Evolutionary conservation across 2,113 vertebrate species (phyloP).

Genomic region (Orientallactaga bullata): DNA sequence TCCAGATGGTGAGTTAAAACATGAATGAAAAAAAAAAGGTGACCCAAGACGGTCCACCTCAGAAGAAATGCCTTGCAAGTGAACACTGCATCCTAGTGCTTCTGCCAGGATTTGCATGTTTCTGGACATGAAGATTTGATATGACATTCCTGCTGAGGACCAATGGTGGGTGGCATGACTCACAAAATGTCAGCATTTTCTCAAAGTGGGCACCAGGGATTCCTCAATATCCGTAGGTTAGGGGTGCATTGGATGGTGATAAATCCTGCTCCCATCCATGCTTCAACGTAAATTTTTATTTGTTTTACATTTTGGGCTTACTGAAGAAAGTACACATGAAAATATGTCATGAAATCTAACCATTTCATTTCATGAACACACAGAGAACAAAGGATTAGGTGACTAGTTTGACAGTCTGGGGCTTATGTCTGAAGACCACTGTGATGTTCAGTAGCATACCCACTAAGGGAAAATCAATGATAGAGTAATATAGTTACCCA

Average conservation of each 20-base stretch:
- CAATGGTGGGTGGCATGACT: neutral
- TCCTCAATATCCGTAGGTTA: neutral
- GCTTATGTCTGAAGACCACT: neutral
- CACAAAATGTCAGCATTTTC: neutral
- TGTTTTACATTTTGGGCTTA: constrained; percentile 23
- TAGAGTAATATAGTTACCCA: neutral
- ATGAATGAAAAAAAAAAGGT: neutral
- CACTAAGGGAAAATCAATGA: neutral
- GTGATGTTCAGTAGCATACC: neutral
- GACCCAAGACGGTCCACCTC: neutral
- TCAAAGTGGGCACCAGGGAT: neutral
- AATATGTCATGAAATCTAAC: neutral
- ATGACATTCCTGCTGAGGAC: neutral
- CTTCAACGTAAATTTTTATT: neutral
- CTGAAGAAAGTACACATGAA: neutral
- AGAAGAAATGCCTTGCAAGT: neutral
- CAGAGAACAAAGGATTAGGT: neutral
- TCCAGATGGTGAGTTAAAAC: neutral
- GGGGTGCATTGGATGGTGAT: too few relatives aligned
- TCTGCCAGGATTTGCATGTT: neutral
- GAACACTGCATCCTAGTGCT: neutral
- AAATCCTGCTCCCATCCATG: neutral
- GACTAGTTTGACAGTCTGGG: neutral
- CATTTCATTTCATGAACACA: neutral
- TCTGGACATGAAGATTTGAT: neutral